phyloP scores from a whole-genome alignment of 92 coral and sea anemone genomes.

The Porites lobata region DNA sequence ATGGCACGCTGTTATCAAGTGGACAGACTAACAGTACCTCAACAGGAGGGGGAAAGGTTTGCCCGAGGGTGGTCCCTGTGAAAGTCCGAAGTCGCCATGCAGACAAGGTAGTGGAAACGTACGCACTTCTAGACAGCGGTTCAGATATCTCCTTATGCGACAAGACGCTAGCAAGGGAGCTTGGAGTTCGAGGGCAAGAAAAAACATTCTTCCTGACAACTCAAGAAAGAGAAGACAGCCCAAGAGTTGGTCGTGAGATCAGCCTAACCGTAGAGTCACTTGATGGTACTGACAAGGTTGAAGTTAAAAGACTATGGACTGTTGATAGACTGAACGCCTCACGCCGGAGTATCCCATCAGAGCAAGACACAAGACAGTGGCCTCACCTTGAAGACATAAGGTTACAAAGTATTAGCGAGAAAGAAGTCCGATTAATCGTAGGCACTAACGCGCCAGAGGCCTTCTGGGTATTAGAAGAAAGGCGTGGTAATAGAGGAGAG shows the following conservation, averaged over 20 bases:
- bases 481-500: conserved; percentile 44
- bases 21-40: conserved; percentile 13
- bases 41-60: too few species aligned
- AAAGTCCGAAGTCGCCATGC: background rate
- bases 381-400: conserved; percentile 46
- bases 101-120: conserved; percentile 29
- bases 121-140: conserved; percentile 65
- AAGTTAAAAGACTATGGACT: conserved; percentile 53
- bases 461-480: conserved; percentile 69
- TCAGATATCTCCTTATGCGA: conserved; percentile 45
- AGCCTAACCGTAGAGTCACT: conserved; percentile 34
- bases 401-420: conserved; percentile 36
- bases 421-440: conserved; percentile 29
- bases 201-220: too few species aligned
- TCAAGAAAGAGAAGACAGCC: too few species aligned
- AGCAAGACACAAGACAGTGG: conserved; percentile 43
- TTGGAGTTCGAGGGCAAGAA: too few species aligned
- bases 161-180: too few species aligned
- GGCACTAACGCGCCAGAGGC: conserved; percentile 69
- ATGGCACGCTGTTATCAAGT: background rate
- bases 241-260: conserved; percentile 25
- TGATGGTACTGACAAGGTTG: conserved; percentile 37
- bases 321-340: conserved; percentile 57
- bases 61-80: too few species aligned
- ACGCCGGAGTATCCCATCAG: conserved; percentile 47